Evolutionary conservation across 2,113 vertebrate species (phyloP).

Genomic region (Machaerirhynchus nigripectus): DNA sequence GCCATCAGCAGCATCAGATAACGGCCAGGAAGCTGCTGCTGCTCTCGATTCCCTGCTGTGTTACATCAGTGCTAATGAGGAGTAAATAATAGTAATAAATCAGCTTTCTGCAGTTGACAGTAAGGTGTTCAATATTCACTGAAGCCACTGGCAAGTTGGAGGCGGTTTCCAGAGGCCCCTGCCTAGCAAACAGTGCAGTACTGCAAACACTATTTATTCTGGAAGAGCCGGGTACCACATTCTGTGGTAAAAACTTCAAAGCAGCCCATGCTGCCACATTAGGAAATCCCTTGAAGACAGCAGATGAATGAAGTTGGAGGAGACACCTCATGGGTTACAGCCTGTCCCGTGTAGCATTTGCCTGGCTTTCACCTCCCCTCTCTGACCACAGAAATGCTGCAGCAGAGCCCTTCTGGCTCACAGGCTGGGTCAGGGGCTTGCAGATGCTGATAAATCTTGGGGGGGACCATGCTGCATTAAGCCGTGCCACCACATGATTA

Average conservation of each 20-base stretch:
- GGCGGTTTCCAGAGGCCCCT: neutral
- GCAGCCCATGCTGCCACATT: neutral
- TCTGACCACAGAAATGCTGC: neutral
- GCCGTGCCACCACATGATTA: rapidly evolving
- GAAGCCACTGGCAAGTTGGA: neutral
- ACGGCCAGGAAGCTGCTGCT: neutral
- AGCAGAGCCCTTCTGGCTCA: neutral
- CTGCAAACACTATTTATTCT: neutral
- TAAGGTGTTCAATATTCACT: neutral
- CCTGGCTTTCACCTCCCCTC: neutral
- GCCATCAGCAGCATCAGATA: neutral
- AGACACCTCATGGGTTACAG: neutral
- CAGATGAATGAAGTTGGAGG: neutral
- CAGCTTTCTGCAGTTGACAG: neutral
- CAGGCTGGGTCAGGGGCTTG: neutral
- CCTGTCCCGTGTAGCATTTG: neutral
- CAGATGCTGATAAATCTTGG: neutral
- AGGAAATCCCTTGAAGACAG: neutral
- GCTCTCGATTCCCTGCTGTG: neutral
- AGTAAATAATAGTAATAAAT: slow-evolving; percentile 4
- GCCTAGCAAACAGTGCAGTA: neutral
- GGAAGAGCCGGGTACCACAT: neutral
- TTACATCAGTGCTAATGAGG: neutral
- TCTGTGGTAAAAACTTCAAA: neutral
- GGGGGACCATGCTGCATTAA: rapidly evolving